Percentiles rank a stretch among this genome's conserved stretches.
Evolutionary conservation across 2,797 vertebrate species (phyloP).

Genomic region (Sylvilagus floridanus): DNA sequence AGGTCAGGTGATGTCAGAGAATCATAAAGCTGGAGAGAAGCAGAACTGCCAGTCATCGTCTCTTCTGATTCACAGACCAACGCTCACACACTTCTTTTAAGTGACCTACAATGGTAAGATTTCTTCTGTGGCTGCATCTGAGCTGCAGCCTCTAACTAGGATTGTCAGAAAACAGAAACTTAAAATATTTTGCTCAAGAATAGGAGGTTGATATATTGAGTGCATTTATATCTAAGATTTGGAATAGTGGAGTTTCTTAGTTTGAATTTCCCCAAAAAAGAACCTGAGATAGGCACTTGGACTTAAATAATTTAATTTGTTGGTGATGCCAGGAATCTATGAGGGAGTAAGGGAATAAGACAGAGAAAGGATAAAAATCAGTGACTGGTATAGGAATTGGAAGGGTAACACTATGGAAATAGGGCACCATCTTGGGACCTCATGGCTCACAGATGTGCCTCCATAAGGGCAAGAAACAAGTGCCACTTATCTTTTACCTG

Average conservation of each 20-base stretch:
- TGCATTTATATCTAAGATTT: slow-evolving; percentile 14
- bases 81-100: not conserved
- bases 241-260: not conserved
- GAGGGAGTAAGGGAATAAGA: not conserved
- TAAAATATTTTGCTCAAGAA: not conserved
- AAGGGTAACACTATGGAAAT: not conserved
- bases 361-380: not conserved
- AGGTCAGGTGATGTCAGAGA: not conserved
- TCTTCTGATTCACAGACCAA: not conserved
- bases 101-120: not conserved
- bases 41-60: not conserved
- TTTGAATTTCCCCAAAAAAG: not conserved
- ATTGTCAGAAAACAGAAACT: not conserved
- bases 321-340: not conserved
- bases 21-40: not conserved
- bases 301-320: not conserved
- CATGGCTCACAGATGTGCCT: not conserved
- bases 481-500: not conserved
- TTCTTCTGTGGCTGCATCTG: not conserved
- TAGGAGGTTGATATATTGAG: not conserved
- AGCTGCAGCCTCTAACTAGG: not conserved
- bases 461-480: not conserved
- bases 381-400: not conserved
- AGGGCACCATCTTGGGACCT: not conserved
- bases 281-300: not conserved